Evolutionary conservation across 2,888 invertebrate genomes (phyloP), one percentile per base, ranked within the genome.

Genomic region (Drosophila tripunctata): DNA sequence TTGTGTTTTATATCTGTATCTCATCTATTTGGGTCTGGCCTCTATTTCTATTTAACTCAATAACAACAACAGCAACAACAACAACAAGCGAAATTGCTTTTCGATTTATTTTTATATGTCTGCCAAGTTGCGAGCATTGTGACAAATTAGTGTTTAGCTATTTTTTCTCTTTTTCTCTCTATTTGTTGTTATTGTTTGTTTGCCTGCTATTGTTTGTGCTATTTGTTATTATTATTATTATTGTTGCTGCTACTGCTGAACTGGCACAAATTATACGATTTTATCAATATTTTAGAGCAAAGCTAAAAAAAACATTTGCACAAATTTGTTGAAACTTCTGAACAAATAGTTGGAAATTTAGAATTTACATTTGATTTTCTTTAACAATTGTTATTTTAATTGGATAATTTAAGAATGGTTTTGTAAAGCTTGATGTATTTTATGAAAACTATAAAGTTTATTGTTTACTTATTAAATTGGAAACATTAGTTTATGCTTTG

Each of bases 81-180:
- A 50, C 50, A 14, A 50, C 30, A 40, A 72, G 63, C 71, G 83
- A 84, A 87, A 84, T 84, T 87, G 83, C 84, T 84, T 84, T 84
- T 84, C 83, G 87, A 84, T 84, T 84, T 84, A 87, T 84, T 84
- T 81, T 78, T 68, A 75, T 69, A 74, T 75, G 75, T 73, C 64
- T 78, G 79, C 83, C 83, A 80, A 85, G 75, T 82, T 75, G 77
- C 71, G 69, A 72, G 82, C 75, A 74, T 75, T 78, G 84, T 84
- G 83, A 84, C 83, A 84, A 84, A 84, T 84, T 84, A 87, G 87
- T 78, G 63, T 76, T 61, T 63, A 70, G 73, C 45, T 58, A 62
- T 56, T 56, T 40, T 50, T 14, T 62, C 43, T 30, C 62, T 64
- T 40, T 24, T 30, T 38, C 31, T 55, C 2, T n/a, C n/a, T n/a